Evolutionary conservation across 1,140 invertebrate genomes (phyloP), one percentile per base, ranked within the genome.

Genomic region (Zaprionus taronus): DNA sequence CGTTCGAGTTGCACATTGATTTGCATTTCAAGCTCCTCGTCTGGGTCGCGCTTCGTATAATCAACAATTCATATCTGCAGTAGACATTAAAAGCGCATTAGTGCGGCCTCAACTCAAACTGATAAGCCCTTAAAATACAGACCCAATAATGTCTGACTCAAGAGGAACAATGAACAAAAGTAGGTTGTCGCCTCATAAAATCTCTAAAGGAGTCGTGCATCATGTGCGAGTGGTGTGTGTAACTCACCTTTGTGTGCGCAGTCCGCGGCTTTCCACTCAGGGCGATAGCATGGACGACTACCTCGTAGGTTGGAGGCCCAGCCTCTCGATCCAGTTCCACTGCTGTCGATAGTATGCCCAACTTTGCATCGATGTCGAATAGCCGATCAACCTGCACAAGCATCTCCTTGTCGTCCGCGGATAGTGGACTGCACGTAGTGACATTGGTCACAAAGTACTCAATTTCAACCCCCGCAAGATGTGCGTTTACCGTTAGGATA

Each of bases 401-500:
- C 3, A 22, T 34, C 2, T 41, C 51, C 7, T 49, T 61, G 34
- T 44, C 28, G 14, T 68, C 55, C 0, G 17, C 12, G 6, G 53
- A 14, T 24, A 53, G 49, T 34, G 53, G 12, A 15, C 94, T 94
- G 62, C 95, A 95, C 90, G 95, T 95, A 44, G 98, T 98, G 90
- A 98, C 96, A 93, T 98, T 98, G 64, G 97, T 97, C 90, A 99
- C 96, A 93, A 97, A 99, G 94, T 98, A 99, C 91, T 98, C 97
- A 82, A 98, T 94, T 71, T 96, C 96, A 51, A 93, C 93, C 7
- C 93, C 93, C 56, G 78, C 80, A 80, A 94, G 94, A 36, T 95
- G 94, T 67, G 97, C 97, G 31, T 94, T 95, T 63, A 99, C 95
- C 70, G 96, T 96, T 72, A 97, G 92, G 58, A 99, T 96, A 83